Evolutionary conservation across 1,140 invertebrate genomes (phyloP).

Genomic region (Chlorops oryzae): DNA sequence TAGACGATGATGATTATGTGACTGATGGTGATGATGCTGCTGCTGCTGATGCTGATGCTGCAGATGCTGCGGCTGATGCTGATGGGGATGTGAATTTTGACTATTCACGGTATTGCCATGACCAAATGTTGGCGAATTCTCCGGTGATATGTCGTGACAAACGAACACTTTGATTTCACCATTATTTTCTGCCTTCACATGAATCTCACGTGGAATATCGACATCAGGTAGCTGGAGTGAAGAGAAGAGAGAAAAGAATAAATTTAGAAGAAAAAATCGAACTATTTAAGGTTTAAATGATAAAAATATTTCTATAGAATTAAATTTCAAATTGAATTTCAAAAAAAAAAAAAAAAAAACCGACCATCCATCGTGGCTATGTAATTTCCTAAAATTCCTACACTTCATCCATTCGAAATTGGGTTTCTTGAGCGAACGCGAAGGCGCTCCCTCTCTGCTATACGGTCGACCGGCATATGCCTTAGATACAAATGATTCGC

Average conservation of each 20-base stretch:
- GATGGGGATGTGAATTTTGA: slow-evolving; percentile 44
- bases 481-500: no score
- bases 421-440: no score
- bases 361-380: no score
- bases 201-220: slow-evolving; percentile 64
- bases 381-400: no score
- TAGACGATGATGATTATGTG: slow-evolving; percentile 16
- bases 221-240: slow-evolving; percentile 51
- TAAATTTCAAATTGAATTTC: no score
- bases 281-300: no score
- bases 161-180: slow-evolving; percentile 91
- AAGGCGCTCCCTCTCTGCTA: no score
- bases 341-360: no score
- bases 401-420: not conserved
- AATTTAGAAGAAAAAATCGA: not conserved
- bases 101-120: slow-evolving; percentile 16
- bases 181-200: slow-evolving; percentile 73
- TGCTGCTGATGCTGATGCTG: not conserved
- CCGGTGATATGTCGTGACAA: slow-evolving; percentile 67
- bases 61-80: slow-evolving; percentile 32
- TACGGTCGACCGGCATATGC: no score
- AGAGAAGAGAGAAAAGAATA: not conserved
- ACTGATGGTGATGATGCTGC: not conserved
- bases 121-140: slow-evolving; percentile 38
- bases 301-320: no score